Evolutionary conservation across 2,113 vertebrate genomes (phyloP), one percentile per base, ranked within the genome.

Genomic region (Alouatta palliata): DNA sequence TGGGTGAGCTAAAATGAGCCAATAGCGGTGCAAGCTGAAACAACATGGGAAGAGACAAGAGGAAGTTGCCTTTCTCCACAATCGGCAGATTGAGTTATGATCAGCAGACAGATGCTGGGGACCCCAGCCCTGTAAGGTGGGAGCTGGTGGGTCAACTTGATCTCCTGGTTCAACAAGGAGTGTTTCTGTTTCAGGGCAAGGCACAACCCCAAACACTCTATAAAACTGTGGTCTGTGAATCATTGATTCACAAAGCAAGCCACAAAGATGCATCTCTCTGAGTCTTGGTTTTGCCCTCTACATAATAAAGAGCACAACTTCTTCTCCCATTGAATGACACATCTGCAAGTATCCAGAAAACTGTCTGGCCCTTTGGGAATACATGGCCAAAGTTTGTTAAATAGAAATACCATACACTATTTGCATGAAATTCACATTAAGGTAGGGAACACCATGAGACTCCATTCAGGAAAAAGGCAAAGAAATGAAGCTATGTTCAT

Each of bases 391-490:
- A 43, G 49, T 45, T 7, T 49, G 37, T 64, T 80, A 35, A 1
- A 27, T 16, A n/a, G 47, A 88, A 94, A 95, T 56, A 16, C 11
- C 91, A 56, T 71, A 82, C 27, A 64, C 23, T 58, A n/a, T 87
- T 66, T 90, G 64, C 64, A 96, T 25, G 30, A 85, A 84, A 66
- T 93, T 96, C 83, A 40, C 86, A 76, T 52, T 37, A 27, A 76
- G 35, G 32, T 61, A 32, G 47, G 27, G 32, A 71, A 35, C 32
- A 11, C 2, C 64, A 9, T 23, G 43, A 58, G 54, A 40, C 61
- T 77, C 58, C 37, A 30, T 30, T 79, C 43, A 83, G 81, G 85
- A 66, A 75, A 73, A 73, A 94, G 35, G 85, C 37, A 95, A 75
- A 52, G 35, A 86, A 75, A 86, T 89, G 25, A 84, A 87, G 16